phyloP scores from a whole-genome alignment of 2,797 vertebrate genomes.

The Clarias fuscus region DNA sequence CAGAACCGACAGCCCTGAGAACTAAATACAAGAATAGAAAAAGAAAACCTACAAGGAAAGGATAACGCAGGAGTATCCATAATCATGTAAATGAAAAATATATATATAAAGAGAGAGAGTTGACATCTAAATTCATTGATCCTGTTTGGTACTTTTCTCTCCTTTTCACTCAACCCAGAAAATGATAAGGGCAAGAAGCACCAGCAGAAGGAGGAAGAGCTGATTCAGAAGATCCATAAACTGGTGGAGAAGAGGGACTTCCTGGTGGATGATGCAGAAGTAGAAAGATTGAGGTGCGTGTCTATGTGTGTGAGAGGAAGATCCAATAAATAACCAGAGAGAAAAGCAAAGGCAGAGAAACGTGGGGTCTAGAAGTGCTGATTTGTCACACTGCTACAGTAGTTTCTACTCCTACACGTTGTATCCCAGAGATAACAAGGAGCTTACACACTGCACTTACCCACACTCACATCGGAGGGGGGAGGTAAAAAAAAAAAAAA shows the following conservation, averaged over 20 bases:
- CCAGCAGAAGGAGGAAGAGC: constrained; percentile 87
- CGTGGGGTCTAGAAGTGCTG: constrained; percentile 4
- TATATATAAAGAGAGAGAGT: not conserved
- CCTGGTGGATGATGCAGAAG: constrained; percentile 96
- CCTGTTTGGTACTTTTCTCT: not conserved
- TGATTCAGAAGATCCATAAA: constrained; percentile 96
- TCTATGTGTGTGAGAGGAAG: constrained; percentile 70
- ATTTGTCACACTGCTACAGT: constrained; percentile 9
- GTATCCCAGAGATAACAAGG: constrained; percentile 24
- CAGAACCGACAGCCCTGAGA: not conserved
- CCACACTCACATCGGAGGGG: not conserved
- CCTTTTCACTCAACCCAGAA: constrained; percentile 69
- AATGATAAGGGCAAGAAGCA: constrained; percentile 89
- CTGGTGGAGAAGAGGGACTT: constrained; percentile 98
- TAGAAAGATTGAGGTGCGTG: constrained; percentile 91
- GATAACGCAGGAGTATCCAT: not conserved
- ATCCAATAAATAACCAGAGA: not conserved
- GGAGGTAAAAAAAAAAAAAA: not conserved
- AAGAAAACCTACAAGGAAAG: not conserved
- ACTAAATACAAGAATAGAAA: not conserved
- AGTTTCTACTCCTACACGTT: not conserved
- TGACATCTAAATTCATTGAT: not conserved
- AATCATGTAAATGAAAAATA: not conserved
- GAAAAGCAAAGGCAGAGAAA: not conserved
- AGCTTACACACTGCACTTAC: not conserved